Base-by-base conservation (phyloP, 2,888 invertebrate genomes). In the Ochropleura plecta region DNA sequence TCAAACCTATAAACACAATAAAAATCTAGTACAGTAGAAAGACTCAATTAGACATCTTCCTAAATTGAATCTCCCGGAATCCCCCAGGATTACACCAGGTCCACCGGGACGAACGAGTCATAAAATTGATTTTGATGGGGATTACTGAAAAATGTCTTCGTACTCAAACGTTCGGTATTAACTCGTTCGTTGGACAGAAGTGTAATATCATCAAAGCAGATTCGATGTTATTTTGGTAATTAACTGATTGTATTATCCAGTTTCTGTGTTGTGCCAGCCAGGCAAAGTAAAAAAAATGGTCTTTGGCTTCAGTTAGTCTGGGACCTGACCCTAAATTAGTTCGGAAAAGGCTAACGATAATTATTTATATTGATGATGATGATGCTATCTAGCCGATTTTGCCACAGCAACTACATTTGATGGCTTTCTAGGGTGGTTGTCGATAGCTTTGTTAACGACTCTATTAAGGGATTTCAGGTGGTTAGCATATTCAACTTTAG, bases 111-210 rank as follows among this genome's bases (percentile, higher is more conserved):
- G 69, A 73, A 79, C 79, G 71, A 81, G 63, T 85, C 82, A 85
- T 86, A 85, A 88, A 88, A 89, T 89, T 86, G 84, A 79, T 87
- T 85, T 85, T 81, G 70, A 81, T 83, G 72, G 62, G 78, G 78
- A 86, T 74, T 49, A 79, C 46, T 67, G 46, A 72, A 68, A 71
- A 83, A 73, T 57, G 30, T 8, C 53, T 65, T 48, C 12, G 44
- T 53, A 49, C 5, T 66, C n/a, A 51, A 48, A 16, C n/a, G 16
- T 57, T 40, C 59, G 16, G 59, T 59, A 59, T 30, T 57, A 57
- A 57, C 16, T 14, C 40, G 1, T 59, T 59, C 16, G 30, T 46
- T 5, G 5, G 3, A 7, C 20, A 18, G 12, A 30, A 6, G 4
- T 0, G 18, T 44, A 10, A 48, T 48, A 49, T 18, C 49, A 51